Conservation (phyloP, 2,797 vertebrate genomes). For the Chrysocyon brachyurus region DNA sequence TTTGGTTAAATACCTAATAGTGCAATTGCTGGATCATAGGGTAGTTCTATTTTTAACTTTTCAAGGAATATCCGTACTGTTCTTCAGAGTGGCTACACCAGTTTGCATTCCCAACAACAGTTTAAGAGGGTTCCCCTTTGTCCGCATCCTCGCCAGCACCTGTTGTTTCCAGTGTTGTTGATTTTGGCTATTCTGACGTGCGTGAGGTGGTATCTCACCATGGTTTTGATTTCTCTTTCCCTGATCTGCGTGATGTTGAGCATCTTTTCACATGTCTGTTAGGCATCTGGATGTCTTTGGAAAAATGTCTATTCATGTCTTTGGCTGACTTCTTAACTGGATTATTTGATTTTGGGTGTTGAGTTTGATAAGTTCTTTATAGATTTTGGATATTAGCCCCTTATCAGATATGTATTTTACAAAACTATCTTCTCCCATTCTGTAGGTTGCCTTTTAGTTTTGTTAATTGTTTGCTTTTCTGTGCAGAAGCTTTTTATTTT, state of each 20-base stretch:
- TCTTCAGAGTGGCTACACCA: neutral
- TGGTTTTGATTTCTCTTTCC: neutral
- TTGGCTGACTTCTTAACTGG: neutral
- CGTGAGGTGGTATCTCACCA: neutral
- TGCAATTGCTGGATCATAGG: neutral
- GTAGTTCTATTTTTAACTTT: neutral
- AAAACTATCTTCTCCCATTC: neutral
- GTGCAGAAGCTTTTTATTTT: neutral
- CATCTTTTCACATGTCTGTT: neutral
- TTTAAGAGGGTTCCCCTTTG: neutral
- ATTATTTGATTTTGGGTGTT: neutral
- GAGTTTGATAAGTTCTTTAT: neutral
- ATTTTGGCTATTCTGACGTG: neutral
- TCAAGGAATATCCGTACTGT: neutral
- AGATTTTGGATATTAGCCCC: neutral
- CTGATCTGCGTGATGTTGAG: neutral
- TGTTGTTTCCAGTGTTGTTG: neutral
- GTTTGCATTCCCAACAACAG: neutral
- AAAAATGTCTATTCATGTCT: neutral
- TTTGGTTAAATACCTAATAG: neutral
- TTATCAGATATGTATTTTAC: neutral
- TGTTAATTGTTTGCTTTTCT: neutral
- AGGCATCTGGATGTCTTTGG: neutral
- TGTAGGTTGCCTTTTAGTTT: neutral
- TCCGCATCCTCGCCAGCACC: neutral